Base-by-base conservation (phyloP, 2,113 vertebrate genomes). In the Argyrosomus japonicus region DNA sequence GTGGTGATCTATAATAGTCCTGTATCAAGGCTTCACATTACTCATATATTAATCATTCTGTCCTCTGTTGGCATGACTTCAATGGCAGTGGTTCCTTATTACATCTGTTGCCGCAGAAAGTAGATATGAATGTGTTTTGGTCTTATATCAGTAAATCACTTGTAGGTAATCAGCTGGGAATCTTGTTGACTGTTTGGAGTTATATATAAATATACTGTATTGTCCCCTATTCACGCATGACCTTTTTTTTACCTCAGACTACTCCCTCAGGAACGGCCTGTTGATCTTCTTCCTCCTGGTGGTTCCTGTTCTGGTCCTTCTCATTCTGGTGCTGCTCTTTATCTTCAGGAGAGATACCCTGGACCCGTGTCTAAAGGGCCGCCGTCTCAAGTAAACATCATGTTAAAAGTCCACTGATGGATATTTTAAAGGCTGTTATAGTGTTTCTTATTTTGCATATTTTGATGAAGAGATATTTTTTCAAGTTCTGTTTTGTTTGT, bases 221-320 rank as follows among this genome's bases (percentile, higher is more conserved):
- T 71, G 27, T 57, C 57, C 1, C 12, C 18, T 17, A 2, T 48
- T 32, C 15, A n/a, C 27, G 40, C 61, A 17, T 60, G 4, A 51
- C 11, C 10, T 12, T 40, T 40, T 14, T 51, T 70, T 19, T 13
- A 50, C 50, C 45, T 40, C 85, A 98, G 97, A 97, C 76, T 90
- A 96, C 74, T 97, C 97, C 40, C 95, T 97, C 85, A 94, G 96
- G 76, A 90, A 98, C 1, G 97, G 97, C 10, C 94, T 98, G 69
- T 86, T 98, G 64, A 94, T 97, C 87, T 97, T 97, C 89, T 97
- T 97, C 92, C 73, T 98, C 81, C 81, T 97, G 32, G 95, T 97
- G 84, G 51, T 97, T 53, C 97, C 97, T 36, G 0, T 95, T 8
- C 45, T 92, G 81, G 80, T 94, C 5, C 2, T 91, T 25, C 19